phyloP scores from a whole-genome alignment of 2,113 vertebrate genomes.

The Brachypodius melanocephalos region DNA sequence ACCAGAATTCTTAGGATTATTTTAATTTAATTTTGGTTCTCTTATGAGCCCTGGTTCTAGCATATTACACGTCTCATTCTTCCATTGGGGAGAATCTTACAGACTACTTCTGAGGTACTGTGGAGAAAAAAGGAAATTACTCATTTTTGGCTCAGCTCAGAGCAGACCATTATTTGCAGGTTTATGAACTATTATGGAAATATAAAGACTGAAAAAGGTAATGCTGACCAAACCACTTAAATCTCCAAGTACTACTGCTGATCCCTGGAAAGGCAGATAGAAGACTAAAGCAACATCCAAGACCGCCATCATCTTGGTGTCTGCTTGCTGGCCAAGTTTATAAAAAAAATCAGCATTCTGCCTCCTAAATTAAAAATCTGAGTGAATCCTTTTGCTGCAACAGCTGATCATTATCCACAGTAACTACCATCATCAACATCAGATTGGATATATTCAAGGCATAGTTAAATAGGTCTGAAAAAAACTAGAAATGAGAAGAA shows the following conservation, averaged over 20 bases:
- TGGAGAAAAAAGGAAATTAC: constrained; percentile 19
- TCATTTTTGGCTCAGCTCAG: constrained; percentile 10
- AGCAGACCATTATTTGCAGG: neutral
- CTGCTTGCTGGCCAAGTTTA: neutral
- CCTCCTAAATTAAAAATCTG: neutral
- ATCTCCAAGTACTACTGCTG: neutral
- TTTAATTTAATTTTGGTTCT: neutral
- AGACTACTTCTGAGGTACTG: neutral
- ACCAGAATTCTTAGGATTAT: neutral
- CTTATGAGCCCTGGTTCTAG: neutral
- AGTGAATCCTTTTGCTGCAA: neutral
- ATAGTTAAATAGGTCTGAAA: constrained; percentile 20
- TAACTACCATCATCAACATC: neutral
- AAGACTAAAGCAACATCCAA: neutral
- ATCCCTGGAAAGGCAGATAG: neutral
- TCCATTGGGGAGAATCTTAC: neutral
- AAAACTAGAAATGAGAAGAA: constrained; percentile 25
- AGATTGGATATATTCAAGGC: neutral
- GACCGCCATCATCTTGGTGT: neutral
- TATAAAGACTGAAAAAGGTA: neutral
- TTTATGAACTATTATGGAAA: constrained; percentile 19
- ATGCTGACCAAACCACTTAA: neutral
- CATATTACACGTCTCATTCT: neutral
- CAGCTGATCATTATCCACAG: constrained; percentile 17
- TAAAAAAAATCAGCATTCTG: neutral